phyloP scores from a whole-genome alignment of 2,888 invertebrate species.

The Campoletis raptor region DNA sequence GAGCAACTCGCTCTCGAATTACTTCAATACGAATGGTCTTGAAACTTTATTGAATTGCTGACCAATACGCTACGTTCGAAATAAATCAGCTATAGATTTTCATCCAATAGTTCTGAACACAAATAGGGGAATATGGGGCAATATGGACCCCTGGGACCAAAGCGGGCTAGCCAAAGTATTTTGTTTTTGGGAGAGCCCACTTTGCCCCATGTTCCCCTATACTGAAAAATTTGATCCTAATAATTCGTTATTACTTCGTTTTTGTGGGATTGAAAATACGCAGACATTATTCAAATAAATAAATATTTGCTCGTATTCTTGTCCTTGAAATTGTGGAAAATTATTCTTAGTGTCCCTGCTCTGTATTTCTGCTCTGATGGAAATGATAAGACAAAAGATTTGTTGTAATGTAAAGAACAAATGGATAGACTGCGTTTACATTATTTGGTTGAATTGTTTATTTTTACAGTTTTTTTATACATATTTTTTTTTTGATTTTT shows the following conservation, averaged over 20 bases:
- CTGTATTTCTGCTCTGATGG: neutral
- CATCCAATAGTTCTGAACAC: neutral
- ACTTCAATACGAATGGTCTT: constrained; percentile 20
- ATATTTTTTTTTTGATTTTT: neutral
- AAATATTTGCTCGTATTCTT: neutral
- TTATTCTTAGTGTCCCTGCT: too few relatives aligned
- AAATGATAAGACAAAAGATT: neutral
- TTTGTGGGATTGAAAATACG: neutral
- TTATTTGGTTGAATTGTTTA: neutral
- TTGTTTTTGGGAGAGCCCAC: too few relatives aligned
- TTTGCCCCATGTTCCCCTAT: too few relatives aligned
- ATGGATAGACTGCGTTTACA: neutral
- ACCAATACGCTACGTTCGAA: neutral
- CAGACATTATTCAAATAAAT: neutral
- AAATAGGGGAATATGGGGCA: too few relatives aligned
- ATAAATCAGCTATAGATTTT: neutral
- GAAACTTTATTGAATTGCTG: neutral
- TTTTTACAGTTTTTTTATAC: too few relatives aligned
- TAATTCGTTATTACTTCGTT: neutral
- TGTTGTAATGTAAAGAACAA: neutral
- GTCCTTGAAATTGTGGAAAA: neutral
- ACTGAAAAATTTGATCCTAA: neutral
- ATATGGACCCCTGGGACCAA: too few relatives aligned
- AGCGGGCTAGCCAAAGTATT: too few relatives aligned
- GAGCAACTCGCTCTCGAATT: constrained; percentile 51